A percentile compares a stretch with the other conserved stretches of the same genome.
phyloP scores from a whole-genome alignment of 1,140 invertebrate genomes.

The Zophobas atratus region DNA sequence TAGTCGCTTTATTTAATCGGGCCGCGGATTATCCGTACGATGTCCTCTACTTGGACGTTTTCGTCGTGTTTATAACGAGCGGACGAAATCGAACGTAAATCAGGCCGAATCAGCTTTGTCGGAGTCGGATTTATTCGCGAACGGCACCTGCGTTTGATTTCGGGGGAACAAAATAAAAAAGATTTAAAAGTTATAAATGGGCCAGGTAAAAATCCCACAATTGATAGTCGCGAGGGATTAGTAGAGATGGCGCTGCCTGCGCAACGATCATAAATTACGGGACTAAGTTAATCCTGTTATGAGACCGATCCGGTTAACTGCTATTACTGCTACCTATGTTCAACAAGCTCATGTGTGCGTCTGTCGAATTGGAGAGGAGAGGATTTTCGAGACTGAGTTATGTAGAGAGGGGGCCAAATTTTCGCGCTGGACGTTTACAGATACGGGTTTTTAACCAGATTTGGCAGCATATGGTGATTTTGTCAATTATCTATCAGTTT shows the following conservation, averaged over 20 bases:
- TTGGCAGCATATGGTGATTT: no score
- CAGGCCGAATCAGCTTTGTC: constrained; percentile 61
- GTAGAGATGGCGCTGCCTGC: constrained; percentile 53
- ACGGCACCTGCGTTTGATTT: constrained; percentile 62
- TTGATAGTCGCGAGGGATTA: constrained; percentile 67
- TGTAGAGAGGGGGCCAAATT: no score
- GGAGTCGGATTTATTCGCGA: constrained; percentile 40
- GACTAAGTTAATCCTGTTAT: constrained; percentile 67
- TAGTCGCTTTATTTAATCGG: constrained; percentile 34
- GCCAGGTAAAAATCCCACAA: constrained; percentile 67
- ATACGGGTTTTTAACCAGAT: no score
- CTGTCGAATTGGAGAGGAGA: not conserved
- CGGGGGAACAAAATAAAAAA: constrained; percentile 59
- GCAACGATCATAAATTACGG: constrained; percentile 66
- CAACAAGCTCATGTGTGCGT: constrained; percentile 54
- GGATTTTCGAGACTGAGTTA: no score
- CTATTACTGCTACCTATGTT: constrained; percentile 65
- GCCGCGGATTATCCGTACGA: constrained; percentile 33
- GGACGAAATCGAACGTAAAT: constrained; percentile 60
- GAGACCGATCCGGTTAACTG: constrained; percentile 64
- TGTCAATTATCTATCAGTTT: no score
- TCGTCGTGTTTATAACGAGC: constrained; percentile 46
- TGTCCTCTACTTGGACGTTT: not conserved
- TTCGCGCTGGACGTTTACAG: no score
- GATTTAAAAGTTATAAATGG: constrained; percentile 63